Conservation (phyloP, 92 coral and sea anemone genomes). For the Paramuricea clavata region DNA sequence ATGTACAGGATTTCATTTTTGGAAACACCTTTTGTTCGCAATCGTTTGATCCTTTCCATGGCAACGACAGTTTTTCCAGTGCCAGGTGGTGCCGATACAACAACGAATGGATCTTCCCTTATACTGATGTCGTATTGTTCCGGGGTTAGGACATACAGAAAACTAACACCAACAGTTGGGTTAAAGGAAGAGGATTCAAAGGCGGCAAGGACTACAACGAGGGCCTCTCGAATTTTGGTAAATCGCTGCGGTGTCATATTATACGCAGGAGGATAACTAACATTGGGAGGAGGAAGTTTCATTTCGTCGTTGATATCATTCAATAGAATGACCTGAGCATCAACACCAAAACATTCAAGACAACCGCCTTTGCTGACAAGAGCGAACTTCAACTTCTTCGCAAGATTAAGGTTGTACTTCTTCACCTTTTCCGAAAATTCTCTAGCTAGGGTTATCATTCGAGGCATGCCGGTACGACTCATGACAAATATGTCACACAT, state of each 20-base stretch:
- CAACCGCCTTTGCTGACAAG: slow-evolving; percentile 48
- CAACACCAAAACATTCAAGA: slow-evolving; percentile 22
- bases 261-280: slow-evolving; percentile 15
- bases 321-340: neutral
- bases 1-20: neutral
- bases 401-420: slow-evolving; percentile 26
- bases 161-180: neutral
- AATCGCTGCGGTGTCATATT: neutral
- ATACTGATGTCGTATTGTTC: slow-evolving; percentile 23
- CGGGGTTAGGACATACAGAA: slow-evolving; percentile 19
- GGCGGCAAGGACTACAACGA: slow-evolving; percentile 30
- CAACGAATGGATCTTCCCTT: neutral
- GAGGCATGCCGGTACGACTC: slow-evolving; percentile 10
- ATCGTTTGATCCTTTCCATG: slow-evolving; percentile 30
- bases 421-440: neutral
- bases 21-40: neutral
- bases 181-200: neutral
- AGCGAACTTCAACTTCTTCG: slow-evolving; percentile 12
- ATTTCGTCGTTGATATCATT: neutral
- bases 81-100: slow-evolving; percentile 43
- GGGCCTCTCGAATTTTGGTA: slow-evolving; percentile 9
- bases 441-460: slow-evolving; percentile 30
- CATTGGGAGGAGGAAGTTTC: neutral
- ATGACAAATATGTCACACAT: slow-evolving; percentile 39
- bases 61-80: slow-evolving; percentile 44